Conservation (phyloP, 2,888 invertebrate genomes). For the Lasiommata megera region DNA sequence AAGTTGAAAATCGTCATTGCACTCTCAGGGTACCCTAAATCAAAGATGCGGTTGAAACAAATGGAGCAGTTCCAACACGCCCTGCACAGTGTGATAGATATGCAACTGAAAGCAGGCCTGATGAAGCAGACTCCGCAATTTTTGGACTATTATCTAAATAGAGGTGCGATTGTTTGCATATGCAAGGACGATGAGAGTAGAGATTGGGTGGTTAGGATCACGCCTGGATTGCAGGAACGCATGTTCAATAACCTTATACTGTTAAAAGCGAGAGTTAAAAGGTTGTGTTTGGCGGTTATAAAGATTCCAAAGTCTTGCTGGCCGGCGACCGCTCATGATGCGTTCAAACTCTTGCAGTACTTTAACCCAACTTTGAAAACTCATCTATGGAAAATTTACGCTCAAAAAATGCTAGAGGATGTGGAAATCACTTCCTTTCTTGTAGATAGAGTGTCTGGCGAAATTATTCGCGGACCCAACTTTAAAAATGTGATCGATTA, state of each 20-base stretch:
- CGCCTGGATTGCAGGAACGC: conserved; percentile 64
- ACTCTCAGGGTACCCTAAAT: conserved; percentile 63
- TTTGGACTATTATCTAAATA: conserved; percentile 65
- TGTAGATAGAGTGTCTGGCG: conserved; percentile 64
- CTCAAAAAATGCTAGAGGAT: conserved; percentile 51
- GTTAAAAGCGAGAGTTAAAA: conserved; percentile 59
- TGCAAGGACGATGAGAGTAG: conserved; percentile 64
- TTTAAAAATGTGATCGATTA: conserved; percentile 72
- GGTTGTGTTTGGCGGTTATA: conserved; percentile 60
- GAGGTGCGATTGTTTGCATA: conserved; percentile 67
- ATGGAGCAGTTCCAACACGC: conserved; percentile 62
- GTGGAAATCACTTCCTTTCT: conserved; percentile 60
- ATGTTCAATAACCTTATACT: conserved; percentile 60
- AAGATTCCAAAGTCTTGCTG: conserved; percentile 60
- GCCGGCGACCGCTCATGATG: conserved; percentile 62
- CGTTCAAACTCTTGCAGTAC: conserved; percentile 67
- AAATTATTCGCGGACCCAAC: conserved; percentile 61
- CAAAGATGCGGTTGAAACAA: conserved; percentile 60
- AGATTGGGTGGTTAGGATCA: conserved; percentile 66
- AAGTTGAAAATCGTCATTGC: conserved; percentile 60
- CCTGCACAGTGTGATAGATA: conserved; percentile 59
- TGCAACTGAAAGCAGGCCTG: conserved; percentile 63
- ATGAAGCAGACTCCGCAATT: conserved; percentile 58
- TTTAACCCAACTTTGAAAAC: conserved; percentile 67
- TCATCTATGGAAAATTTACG: conserved; percentile 59